A percentile compares a stretch with the other conserved stretches of the same genome.
Conservation (phyloP, 2,113 vertebrate genomes). For the Axis porcinus region DNA sequence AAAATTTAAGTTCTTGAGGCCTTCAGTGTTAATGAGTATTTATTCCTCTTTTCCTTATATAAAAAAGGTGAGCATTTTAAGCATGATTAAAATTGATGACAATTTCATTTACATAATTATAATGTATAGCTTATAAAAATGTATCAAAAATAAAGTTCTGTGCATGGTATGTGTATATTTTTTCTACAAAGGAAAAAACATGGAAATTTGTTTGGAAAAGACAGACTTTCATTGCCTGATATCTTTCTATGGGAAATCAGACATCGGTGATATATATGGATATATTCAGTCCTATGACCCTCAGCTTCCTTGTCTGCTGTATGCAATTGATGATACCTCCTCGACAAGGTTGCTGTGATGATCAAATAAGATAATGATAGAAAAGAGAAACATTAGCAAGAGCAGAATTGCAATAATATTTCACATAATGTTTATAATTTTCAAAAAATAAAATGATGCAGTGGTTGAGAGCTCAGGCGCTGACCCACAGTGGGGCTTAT, state of each 20-base stretch:
- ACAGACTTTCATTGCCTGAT: background rate
- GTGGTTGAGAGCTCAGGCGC: background rate
- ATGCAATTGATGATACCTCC: background rate
- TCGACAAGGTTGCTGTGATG: background rate
- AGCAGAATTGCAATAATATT: background rate
- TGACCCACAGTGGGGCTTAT: fast-evolving
- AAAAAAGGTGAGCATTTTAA: conserved; percentile 73
- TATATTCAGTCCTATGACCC: background rate
- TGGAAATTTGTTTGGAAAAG: background rate
- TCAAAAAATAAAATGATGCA: background rate
- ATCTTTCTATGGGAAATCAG: background rate
- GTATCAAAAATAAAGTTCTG: conserved; percentile 59
- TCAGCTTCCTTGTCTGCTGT: background rate
- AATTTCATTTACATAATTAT: conserved; percentile 78
- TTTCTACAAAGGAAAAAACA: background rate
- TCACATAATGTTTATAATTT: background rate
- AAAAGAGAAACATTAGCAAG: background rate
- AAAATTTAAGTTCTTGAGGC: conserved; percentile 72
- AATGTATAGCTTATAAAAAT: conserved; percentile 76
- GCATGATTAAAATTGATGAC: conserved; percentile 77
- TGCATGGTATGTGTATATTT: background rate
- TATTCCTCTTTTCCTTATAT: conserved; percentile 72
- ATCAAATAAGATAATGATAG: background rate
- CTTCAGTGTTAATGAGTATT: conserved; percentile 76
- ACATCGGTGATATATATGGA: background rate